These are phyloP conservation scores for Ochotona curzoniae DNA, from an alignment of 2,113 vertebrate species.

Conservation along the genomic window DNA sequence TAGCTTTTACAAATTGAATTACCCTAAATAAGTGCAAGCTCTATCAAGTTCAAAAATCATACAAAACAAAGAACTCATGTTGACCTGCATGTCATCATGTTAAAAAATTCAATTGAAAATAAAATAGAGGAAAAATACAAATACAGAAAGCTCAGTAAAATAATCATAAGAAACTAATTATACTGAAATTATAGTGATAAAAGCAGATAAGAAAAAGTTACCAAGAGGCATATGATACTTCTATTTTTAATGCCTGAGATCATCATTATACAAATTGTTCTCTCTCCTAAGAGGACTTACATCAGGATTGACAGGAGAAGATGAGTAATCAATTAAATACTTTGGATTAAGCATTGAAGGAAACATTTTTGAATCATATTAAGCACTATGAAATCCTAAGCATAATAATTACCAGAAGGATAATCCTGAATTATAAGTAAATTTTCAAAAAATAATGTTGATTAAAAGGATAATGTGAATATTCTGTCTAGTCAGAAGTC, in stretches of 20 bases:
- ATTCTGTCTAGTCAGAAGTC: slow-evolving; percentile 46
- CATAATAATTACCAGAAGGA: slow-evolving; percentile 58
- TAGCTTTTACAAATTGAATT: not conserved
- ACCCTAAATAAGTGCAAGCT: not conserved
- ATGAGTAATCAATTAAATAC: slow-evolving; percentile 42
- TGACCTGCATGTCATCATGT: not conserved
- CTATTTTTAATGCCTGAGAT: slow-evolving; percentile 50
- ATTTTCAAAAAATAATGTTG: slow-evolving; percentile 56
- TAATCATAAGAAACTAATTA: not conserved
- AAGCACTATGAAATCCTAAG: slow-evolving; percentile 12
- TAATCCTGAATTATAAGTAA: not conserved
- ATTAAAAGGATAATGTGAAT: slow-evolving; percentile 58
- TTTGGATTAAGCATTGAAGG: slow-evolving; percentile 17
- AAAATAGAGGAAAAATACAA: slow-evolving; percentile 19
- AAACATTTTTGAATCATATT: slow-evolving; percentile 9
- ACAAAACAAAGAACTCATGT: not conserved
- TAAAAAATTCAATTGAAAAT: not conserved
- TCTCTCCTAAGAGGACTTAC: not conserved
- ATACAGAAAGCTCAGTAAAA: not conserved
- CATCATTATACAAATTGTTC: not conserved
- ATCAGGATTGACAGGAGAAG: not conserved
- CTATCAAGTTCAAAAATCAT: not conserved
- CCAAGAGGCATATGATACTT: not conserved
- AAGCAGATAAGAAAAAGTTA: not conserved
- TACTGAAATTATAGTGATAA: slow-evolving; percentile 18